These are phyloP conservation scores for Drosophila fungiperda DNA, from an alignment of 2,888 invertebrate species.

Conservation along the genomic window DNA sequence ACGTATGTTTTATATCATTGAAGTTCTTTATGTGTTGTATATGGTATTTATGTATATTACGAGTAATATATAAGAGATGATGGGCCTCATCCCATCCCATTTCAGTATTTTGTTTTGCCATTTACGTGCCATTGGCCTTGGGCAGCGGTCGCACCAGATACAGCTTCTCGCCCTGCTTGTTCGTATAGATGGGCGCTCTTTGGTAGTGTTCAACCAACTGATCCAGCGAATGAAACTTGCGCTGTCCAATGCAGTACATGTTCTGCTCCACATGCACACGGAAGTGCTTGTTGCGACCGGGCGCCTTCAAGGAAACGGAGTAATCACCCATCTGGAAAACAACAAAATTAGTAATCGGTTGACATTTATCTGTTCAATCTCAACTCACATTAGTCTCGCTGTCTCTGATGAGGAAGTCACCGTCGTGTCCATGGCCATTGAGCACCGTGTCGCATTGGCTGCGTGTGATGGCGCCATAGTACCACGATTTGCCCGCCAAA, in stretches of 20 bases:
- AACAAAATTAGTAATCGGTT: neutral
- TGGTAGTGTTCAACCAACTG: conserved; percentile 99
- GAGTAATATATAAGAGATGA: conserved; percentile 48
- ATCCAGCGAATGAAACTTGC: conserved; percentile 97
- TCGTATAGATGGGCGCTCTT: conserved; percentile 99
- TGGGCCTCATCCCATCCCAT: conserved; percentile 24
- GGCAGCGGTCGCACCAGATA: conserved; percentile 98
- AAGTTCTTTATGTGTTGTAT: conserved; percentile 46
- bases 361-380: neutral
- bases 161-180: conserved; percentile 98
- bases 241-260: conserved; percentile 98
- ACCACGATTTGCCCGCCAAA: conserved; percentile 95
- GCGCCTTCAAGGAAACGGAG: conserved; percentile 98
- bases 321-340: conserved; percentile 95
- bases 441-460: conserved; percentile 98
- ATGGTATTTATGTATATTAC: conserved; percentile 58
- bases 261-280: conserved; percentile 97
- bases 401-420: conserved; percentile 99
- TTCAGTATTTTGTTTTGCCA: conserved; percentile 6
- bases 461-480: conserved; percentile 97
- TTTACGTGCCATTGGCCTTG: conserved; percentile 86
- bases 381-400: conserved; percentile 99
- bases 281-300: conserved; percentile 99
- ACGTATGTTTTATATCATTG: conserved; percentile 65
- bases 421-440: conserved; percentile 97